A percentile compares a stretch with the other conserved stretches of the same genome.
These are phyloP conservation scores for Drosophila funebris DNA, from an alignment of 1,140 invertebrate species.

Conservation along the genomic window DNA sequence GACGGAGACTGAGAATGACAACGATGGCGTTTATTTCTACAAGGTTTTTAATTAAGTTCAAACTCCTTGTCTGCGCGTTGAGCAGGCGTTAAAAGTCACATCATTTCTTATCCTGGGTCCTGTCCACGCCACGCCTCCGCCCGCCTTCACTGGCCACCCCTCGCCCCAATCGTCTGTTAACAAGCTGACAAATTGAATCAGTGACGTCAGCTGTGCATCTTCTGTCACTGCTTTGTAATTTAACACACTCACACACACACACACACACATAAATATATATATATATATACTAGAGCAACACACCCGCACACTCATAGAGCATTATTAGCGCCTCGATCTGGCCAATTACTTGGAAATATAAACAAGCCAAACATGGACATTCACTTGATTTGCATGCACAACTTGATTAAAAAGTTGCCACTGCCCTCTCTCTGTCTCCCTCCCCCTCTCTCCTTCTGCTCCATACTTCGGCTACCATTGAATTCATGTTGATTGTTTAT, in stretches of 20 bases:
- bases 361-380: slow-evolving; percentile 26
- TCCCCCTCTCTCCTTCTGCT: not conserved
- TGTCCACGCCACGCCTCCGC: not conserved
- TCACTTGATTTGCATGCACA: slow-evolving; percentile 67
- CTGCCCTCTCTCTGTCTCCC: slow-evolving; percentile 4
- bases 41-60: slow-evolving; percentile 82
- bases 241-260: slow-evolving; percentile 53
- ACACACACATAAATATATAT: no score
- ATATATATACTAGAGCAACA: no score
- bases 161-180: slow-evolving; percentile 44
- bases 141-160: not conserved
- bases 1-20: slow-evolving; percentile 4
- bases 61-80: slow-evolving; percentile 29
- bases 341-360: slow-evolving; percentile 65
- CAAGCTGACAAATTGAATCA: slow-evolving; percentile 80
- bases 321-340: slow-evolving; percentile 60
- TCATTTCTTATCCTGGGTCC: slow-evolving; percentile 41
- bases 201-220: slow-evolving; percentile 51
- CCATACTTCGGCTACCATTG: slow-evolving; percentile 23
- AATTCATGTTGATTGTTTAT: slow-evolving; percentile 78
- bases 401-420: slow-evolving; percentile 78
- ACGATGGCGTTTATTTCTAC: slow-evolving; percentile 59
- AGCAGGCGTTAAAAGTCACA: slow-evolving; percentile 76
- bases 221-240: slow-evolving; percentile 60
- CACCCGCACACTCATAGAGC: slow-evolving; percentile 1